Evolutionary conservation across 2,113 vertebrate genomes (phyloP).

Genomic region (Amazona vittata): DNA sequence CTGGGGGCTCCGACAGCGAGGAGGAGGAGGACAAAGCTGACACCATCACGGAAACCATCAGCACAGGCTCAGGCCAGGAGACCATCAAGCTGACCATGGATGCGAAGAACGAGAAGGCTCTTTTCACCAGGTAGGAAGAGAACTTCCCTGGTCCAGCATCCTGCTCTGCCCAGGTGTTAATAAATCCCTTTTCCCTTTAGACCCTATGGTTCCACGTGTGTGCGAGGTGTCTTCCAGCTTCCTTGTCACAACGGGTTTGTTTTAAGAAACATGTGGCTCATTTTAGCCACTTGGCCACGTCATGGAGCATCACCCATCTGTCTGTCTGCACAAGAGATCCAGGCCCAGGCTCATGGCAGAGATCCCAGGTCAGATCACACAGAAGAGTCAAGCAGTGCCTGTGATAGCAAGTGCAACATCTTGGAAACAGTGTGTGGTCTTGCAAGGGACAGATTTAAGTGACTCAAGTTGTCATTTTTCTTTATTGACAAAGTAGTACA

Average conservation of each 20-base stretch:
- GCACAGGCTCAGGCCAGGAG: slow-evolving; percentile 72
- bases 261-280: rapidly evolving
- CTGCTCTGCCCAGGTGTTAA: neutral
- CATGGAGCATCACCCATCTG: neutral
- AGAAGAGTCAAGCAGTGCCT: neutral
- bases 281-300: neutral
- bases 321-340: neutral
- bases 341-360: neutral
- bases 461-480: neutral
- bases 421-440: neutral
- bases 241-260: too few relatives aligned
- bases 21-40: slow-evolving; percentile 76
- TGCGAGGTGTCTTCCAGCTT: neutral
- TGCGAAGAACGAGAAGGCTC: slow-evolving; percentile 75
- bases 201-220: rapidly evolving
- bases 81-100: slow-evolving; percentile 70
- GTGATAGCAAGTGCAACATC: rapidly evolving
- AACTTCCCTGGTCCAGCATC: rapidly evolving
- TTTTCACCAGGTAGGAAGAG: slow-evolving; percentile 80
- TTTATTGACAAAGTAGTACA: rapidly evolving
- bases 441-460: too few relatives aligned
- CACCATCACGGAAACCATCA: slow-evolving; percentile 44
- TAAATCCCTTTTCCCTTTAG: neutral
- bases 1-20: slow-evolving; percentile 81
- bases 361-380: rapidly evolving